Evolutionary conservation across 1,140 invertebrate species (phyloP), one percentile per base, ranked within the genome.

Genomic region (Rhynchophorus ferrugineus): DNA sequence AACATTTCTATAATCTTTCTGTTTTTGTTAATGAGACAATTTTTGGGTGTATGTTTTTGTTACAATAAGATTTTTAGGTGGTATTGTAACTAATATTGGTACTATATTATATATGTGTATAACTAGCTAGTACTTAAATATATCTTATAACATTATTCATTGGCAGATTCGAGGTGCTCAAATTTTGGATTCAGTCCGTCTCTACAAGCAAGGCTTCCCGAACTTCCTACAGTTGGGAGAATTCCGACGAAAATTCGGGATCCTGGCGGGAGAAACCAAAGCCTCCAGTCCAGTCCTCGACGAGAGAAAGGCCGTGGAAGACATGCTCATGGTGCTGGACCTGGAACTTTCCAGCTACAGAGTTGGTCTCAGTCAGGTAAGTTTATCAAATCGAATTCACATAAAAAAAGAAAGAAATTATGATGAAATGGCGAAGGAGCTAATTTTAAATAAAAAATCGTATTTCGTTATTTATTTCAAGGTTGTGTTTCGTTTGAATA

Each of bases 141-240:
- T 29, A 6, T 29, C 24, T 29, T 29, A 6, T 29, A 6, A 11
- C 24, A 29, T 29, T 29, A 29, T 29, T 29, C 24, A 6, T 29
- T 73, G 72, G 29, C 74, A 95, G 86, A 79, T 97, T 58, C 81
- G 92, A 61, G 91, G 92, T 16, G 84, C 85, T 56, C 89, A 96
- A 75, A 81, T 97, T 17, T 74, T 96, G 36, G 88, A 95, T 61
- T 85, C 89, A 13, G 82, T 94, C 8, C 78, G 93, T 16, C 75
- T 96, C 37, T 84, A 92, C 73, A 93, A 95, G 64, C 87, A 93
- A 73, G 92, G 93, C 24, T 96, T 90, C 72, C 93, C 93, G 2
- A 89, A 92, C 65, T 82, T 87, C 62, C 81, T 96, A 77, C 84
- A 83, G 36, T 81, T 94, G 39, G 76, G 80, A 20, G 93, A 96